Evolutionary conservation across 2,113 vertebrate species (phyloP), one percentile per base, ranked within the genome.

Genomic region (Bubalus kerabau): DNA sequence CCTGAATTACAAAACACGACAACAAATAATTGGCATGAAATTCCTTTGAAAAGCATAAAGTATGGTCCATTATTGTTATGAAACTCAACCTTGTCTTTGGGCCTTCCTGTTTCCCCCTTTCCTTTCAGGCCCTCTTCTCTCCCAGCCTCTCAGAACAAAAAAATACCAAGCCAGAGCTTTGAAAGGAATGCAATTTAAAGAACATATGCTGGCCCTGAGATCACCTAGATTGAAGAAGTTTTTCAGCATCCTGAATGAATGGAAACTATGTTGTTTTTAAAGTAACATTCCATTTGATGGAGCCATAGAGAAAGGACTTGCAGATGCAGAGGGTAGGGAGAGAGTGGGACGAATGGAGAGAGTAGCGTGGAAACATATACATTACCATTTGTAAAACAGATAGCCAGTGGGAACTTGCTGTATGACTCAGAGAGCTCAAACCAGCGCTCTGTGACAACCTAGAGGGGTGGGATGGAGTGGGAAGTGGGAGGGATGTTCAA

Each of bases 131-230:
- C 48, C 7, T 93, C 54, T 95, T 90, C 71, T 96, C 48, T 96
- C 91, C 57, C 16, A 89, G 24, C 4, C 26, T 95, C 85, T 89
- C 60, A 43, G 78, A 94, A 93, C 50, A 91, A 89, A 96, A 95
- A 95, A 71, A 57, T 46, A 89, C 46, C 74, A 52, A 91, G 64
- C 64, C 62, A 91, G 90, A 60, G 54, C 59, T 94, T 94, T 94
- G 87, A 94, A 97, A 97, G 23, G 16, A 94, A 96, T 88, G 16
- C 54, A 92, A 62, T 71, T 89, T 64, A 95, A 97, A 97, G 89
- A 82, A 86, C 43, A 74, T 59, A 76, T 36, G 91, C 32, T 54
- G 32, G 80, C 40, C 54, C 30, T 50, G 81, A 90, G 40, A 88
- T 64, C 7, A 82, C 57, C 50, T 86, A 88, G 16, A 81, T 21